Conservation (phyloP, 2,797 vertebrate genomes). For the Phyllotis vaccarum region DNA sequence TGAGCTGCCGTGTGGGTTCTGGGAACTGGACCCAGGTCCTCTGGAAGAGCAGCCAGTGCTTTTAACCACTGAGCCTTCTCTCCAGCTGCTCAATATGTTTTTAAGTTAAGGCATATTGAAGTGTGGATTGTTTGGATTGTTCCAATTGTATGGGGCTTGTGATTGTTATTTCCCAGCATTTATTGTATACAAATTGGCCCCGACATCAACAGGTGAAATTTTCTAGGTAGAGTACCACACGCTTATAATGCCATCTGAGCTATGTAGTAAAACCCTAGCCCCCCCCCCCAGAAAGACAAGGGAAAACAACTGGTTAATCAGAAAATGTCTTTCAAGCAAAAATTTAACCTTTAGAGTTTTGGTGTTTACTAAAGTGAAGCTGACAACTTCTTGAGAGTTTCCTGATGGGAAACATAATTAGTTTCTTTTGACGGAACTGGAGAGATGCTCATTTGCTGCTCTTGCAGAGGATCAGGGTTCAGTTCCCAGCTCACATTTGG, state of each 20-base stretch:
- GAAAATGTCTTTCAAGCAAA: not conserved
- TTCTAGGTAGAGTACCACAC: not conserved
- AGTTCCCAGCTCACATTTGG: not conserved
- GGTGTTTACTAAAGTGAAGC: not conserved
- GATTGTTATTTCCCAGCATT: not conserved
- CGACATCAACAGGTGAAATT: constrained; percentile 34
- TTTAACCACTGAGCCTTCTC: too few species aligned
- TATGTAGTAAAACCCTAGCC: not conserved
- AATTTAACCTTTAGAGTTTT: not conserved
- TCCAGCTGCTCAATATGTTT: not conserved
- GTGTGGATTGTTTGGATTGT: not conserved
- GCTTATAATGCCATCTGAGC: not conserved
- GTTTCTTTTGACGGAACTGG: not conserved
- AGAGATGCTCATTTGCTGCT: not conserved
- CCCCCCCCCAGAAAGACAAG: not conserved
- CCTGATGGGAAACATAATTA: not conserved
- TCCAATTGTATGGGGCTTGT: not conserved
- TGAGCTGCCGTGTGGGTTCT: not conserved
- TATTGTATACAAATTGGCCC: not conserved
- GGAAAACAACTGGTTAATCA: not conserved
- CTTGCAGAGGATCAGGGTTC: not conserved
- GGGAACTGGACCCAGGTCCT: too few species aligned
- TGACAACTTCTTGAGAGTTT: not conserved
- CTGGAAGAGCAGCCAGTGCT: too few species aligned
- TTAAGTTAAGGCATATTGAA: not conserved